phyloP scores from a whole-genome alignment of 2,797 vertebrate species.

The Heterohyrax brucei region DNA sequence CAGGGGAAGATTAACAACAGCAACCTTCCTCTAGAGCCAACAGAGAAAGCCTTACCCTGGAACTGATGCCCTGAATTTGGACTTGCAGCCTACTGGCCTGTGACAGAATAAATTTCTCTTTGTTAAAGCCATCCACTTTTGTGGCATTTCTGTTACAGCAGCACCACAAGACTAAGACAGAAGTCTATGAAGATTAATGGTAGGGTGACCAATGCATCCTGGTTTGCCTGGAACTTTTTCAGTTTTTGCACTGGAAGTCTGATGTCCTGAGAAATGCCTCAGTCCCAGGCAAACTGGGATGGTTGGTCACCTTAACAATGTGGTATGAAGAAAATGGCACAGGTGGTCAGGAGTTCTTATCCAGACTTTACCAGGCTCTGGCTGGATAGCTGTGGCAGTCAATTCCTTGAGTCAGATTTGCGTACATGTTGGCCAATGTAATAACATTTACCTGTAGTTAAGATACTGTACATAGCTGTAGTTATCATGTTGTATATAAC shows the following conservation, averaged over 20 bases:
- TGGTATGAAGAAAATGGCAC: constrained; percentile 23
- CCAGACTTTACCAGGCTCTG: background rate
- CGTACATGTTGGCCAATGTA: background rate
- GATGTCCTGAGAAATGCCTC: background rate
- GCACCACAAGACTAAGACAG: too few species aligned
- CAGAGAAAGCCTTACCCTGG: too few species aligned
- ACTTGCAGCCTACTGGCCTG: too few species aligned
- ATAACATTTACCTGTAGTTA: background rate
- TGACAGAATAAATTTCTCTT: too few species aligned
- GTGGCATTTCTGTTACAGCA: too few species aligned
- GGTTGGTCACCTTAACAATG: background rate
- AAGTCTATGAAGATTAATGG: background rate
- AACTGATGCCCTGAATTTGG: too few species aligned
- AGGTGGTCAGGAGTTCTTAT: constrained; percentile 29
- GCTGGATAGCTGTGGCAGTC: background rate
- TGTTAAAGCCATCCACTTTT: too few species aligned
- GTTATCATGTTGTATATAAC: too few species aligned
- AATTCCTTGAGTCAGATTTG: constrained; percentile 46
- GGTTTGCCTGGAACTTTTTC: background rate
- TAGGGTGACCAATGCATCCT: background rate
- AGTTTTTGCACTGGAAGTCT: background rate
- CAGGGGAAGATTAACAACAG: too few species aligned
- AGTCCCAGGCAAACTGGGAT: background rate
- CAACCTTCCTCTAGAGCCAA: too few species aligned
- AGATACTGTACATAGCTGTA: too few species aligned